phyloP scores from a whole-genome alignment of 1,140 invertebrate genomes.

The Philaenus spumarius region DNA sequence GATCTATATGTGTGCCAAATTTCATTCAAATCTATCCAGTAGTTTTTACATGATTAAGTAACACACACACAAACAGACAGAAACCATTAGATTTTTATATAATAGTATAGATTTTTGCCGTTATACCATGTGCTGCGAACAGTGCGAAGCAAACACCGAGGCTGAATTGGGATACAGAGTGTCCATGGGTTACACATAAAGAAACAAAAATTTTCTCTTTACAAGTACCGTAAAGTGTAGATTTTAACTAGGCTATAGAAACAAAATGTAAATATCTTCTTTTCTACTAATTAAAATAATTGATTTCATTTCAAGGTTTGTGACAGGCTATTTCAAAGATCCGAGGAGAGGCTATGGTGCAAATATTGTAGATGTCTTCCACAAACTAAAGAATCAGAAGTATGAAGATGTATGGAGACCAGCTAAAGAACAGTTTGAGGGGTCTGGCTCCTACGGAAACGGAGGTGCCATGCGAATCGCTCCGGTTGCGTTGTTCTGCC shows the following conservation, averaged over 20 bases:
- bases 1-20: too few relatives aligned
- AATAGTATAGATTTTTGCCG: too few relatives aligned
- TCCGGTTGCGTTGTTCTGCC: constrained; percentile 59
- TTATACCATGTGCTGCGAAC: too few relatives aligned
- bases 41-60: too few relatives aligned
- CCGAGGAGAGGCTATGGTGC: constrained; percentile 60
- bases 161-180: too few relatives aligned
- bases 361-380: constrained; percentile 55
- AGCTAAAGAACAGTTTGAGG: constrained; percentile 62
- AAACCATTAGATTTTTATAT: too few relatives aligned
- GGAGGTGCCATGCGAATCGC: constrained; percentile 69
- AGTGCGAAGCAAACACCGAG: too few relatives aligned
- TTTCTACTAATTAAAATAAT: neutral
- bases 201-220: too few relatives aligned
- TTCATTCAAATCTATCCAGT: too few relatives aligned
- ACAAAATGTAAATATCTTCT: neutral
- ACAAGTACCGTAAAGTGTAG: neutral
- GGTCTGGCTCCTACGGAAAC: constrained; percentile 68
- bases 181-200: too few relatives aligned
- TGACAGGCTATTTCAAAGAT: constrained; percentile 55
- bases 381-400: constrained; percentile 48
- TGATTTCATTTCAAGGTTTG: constrained; percentile 46
- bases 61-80: too few relatives aligned
- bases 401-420: constrained; percentile 55
- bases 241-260: neutral